phyloP scores from a whole-genome alignment of 1,140 invertebrate genomes.

The Drosophila watanabei region DNA sequence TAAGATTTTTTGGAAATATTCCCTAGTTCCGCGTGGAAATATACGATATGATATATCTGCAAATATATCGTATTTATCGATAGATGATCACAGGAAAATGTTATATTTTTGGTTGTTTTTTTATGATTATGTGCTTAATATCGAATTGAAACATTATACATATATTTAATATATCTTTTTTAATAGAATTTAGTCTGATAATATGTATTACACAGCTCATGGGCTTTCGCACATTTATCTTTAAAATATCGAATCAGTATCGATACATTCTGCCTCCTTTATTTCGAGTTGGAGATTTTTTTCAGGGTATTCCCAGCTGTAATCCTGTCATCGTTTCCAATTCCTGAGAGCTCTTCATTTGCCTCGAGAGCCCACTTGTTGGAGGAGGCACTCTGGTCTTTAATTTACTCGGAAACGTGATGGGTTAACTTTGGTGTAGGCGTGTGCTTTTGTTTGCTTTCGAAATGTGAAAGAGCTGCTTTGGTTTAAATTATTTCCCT shows the following conservation, averaged over 20 bases:
- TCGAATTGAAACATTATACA: no score
- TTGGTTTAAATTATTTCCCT: constrained; percentile 14
- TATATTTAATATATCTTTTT: no score
- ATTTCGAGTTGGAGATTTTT: not conserved
- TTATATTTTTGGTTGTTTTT: no score
- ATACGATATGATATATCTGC: no score
- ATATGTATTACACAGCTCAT: no score
- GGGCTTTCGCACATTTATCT: no score
- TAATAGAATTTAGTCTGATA: no score
- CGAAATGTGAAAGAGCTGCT: not conserved
- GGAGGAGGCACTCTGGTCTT: constrained; percentile 36
- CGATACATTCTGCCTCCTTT: not conserved
- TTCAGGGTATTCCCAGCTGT: constrained; percentile 9
- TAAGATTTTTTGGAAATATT: no score
- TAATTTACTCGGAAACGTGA: constrained; percentile 69
- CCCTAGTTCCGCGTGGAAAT: no score
- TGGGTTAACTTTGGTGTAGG: constrained; percentile 34
- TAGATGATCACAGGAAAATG: no score
- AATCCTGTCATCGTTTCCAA: not conserved
- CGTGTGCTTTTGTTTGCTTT: constrained; percentile 3
- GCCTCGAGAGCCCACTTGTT: constrained; percentile 13
- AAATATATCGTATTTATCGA: no score
- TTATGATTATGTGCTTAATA: no score
- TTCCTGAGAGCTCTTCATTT: constrained; percentile 23
- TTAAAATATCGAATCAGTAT: not conserved